These are phyloP conservation scores for Prionailurus viverrinus DNA, from an alignment of 2,113 vertebrate genomes.

Conservation along the genomic window DNA sequence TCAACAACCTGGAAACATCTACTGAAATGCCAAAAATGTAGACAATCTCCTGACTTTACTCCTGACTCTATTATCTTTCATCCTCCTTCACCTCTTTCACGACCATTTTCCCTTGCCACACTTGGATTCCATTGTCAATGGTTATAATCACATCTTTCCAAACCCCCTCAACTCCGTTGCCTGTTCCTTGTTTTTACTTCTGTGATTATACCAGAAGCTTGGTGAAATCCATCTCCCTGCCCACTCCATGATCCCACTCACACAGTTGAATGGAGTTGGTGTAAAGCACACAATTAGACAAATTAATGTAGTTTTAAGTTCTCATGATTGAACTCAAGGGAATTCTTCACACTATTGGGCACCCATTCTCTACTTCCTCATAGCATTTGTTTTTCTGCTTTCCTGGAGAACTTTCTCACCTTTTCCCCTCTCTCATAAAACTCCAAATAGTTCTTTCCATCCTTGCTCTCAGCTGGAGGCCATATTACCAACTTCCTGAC, in stretches of 20 bases:
- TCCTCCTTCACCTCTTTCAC: background rate
- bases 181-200: conserved; percentile 20
- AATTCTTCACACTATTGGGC: background rate
- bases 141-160: background rate
- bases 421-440: background rate
- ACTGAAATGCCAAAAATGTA: background rate
- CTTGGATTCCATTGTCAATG: background rate
- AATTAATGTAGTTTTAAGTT: conserved; percentile 50
- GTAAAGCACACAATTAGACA: background rate
- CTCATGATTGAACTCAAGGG: background rate
- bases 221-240: background rate
- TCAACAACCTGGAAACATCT: background rate
- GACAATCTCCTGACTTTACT: background rate
- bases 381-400: background rate
- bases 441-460: background rate
- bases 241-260: background rate
- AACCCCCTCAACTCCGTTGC: background rate
- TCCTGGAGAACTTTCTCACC: background rate
- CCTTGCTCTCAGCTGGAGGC: background rate
- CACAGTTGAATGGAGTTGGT: background rate
- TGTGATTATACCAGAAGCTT: background rate
- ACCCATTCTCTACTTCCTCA: background rate
- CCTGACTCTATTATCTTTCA: background rate
- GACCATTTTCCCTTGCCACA: background rate
- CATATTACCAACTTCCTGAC: background rate